phyloP scores from a whole-genome alignment of 2,888 invertebrate species.

The Tuberolachnus salignus region DNA sequence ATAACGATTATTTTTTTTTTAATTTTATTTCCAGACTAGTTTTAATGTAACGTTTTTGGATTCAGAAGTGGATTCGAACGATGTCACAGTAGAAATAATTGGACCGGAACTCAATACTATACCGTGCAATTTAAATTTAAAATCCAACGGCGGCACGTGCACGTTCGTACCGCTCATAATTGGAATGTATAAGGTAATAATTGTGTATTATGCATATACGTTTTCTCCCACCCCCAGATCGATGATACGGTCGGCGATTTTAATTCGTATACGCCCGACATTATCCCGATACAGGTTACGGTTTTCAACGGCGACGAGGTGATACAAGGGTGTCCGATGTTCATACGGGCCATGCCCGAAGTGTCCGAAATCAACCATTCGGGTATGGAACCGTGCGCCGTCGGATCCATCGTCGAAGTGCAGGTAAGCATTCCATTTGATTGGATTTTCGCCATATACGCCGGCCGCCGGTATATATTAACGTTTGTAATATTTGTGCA shows the following conservation, averaged over 20 bases:
- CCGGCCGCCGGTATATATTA: no score
- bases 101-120: slow-evolving; percentile 76
- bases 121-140: slow-evolving; percentile 68
- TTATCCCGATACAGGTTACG: slow-evolving; percentile 64
- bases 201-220: slow-evolving; percentile 8
- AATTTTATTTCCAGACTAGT: no score
- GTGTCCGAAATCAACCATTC: slow-evolving; percentile 85
- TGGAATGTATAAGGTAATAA: slow-evolving; percentile 83
- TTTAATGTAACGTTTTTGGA: slow-evolving; percentile 78
- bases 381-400: slow-evolving; percentile 93
- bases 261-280: neutral
- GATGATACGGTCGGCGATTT: slow-evolving; percentile 30
- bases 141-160: slow-evolving; percentile 76
- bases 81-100: slow-evolving; percentile 77
- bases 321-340: slow-evolving; percentile 69
- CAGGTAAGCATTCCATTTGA: slow-evolving; percentile 68
- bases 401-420: slow-evolving; percentile 94
- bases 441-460: no score
- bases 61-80: slow-evolving; percentile 73
- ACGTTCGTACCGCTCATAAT: slow-evolving; percentile 86
- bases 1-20: slow-evolving; percentile 59
- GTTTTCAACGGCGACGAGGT: slow-evolving; percentile 69
- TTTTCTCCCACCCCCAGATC: neutral
- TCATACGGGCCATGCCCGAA: slow-evolving; percentile 86
- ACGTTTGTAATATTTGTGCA: no score